Evolutionary conservation across 2,113 vertebrate genomes (phyloP).

Genomic region (Pachypanchax playfairii): DNA sequence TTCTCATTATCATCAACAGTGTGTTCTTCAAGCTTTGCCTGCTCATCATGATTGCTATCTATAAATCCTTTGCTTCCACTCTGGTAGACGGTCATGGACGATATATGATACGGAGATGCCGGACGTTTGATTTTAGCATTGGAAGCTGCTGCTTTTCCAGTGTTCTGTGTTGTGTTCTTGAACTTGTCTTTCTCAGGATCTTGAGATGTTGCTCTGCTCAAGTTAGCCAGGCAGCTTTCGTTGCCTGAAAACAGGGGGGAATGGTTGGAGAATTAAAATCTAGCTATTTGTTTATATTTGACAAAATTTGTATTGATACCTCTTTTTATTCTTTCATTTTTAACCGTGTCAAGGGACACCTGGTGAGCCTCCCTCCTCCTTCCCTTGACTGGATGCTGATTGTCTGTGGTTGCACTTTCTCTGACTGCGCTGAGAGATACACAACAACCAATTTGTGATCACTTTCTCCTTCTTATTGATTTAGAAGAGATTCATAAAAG

Average conservation of each 20-base stretch:
- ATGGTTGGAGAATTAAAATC: neutral
- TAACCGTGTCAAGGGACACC: slow-evolving; percentile 43
- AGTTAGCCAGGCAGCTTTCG: slow-evolving; percentile 27
- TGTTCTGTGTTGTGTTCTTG: slow-evolving; percentile 50
- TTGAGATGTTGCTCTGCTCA: slow-evolving; percentile 42
- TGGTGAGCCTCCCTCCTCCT: slow-evolving; percentile 48
- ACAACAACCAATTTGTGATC: slow-evolving; percentile 22
- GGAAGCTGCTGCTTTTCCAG: slow-evolving; percentile 37
- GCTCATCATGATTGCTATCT: slow-evolving; percentile 28
- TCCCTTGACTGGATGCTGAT: slow-evolving; percentile 40
- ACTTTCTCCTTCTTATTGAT: neutral
- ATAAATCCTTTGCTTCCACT: slow-evolving; percentile 45
- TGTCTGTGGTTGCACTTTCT: slow-evolving; percentile 58
- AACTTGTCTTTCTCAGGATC: slow-evolving; percentile 33
- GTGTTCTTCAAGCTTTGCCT: slow-evolving; percentile 33
- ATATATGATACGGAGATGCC: slow-evolving; percentile 64
- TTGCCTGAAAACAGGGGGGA: slow-evolving; percentile 43
- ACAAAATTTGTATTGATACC: slow-evolving; percentile 39
- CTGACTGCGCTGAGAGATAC: slow-evolving; percentile 74
- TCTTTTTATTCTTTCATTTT: slow-evolving; percentile 48
- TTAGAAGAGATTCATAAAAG: neutral
- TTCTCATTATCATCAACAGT: slow-evolving; percentile 36
- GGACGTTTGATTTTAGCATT: slow-evolving; percentile 58
- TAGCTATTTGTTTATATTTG: neutral
- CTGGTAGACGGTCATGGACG: slow-evolving; percentile 63